Evolutionary conservation across 2,797 vertebrate genomes (phyloP).

Genomic region (Microhierax caerulescens): DNA sequence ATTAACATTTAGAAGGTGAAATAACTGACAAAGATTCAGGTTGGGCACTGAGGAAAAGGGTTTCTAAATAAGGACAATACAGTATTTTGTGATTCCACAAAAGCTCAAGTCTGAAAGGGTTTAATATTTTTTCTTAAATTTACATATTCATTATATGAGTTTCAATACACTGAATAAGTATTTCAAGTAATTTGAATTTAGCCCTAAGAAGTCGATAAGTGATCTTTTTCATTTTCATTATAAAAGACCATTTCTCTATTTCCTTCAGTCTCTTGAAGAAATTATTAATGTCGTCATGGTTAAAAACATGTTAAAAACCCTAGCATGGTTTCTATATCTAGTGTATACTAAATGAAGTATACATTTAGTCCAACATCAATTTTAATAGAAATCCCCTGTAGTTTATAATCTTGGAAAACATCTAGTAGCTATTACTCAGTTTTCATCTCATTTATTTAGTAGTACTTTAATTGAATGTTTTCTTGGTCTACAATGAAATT

Average conservation of each 20-base stretch:
- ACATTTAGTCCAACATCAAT: background rate
- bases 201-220: background rate
- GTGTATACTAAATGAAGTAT: background rate
- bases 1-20: background rate
- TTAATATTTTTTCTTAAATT: background rate
- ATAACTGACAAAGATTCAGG: background rate
- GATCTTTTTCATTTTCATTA: background rate
- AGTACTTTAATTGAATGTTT: background rate
- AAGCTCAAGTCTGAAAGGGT: background rate
- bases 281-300: background rate
- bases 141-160: constrained; percentile 8
- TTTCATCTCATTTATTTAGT: background rate
- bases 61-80: background rate
- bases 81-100: background rate
- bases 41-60: background rate
- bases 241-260: background rate
- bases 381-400: background rate
- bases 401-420: background rate
- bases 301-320: background rate
- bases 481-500: background rate
- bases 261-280: background rate
- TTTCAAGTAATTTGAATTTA: constrained; percentile 29
- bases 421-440: background rate
- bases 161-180: background rate
- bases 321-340: background rate